These are phyloP conservation scores for Germaria angustata DNA, from an alignment of 2,888 invertebrate species.

Conservation along the genomic window DNA sequence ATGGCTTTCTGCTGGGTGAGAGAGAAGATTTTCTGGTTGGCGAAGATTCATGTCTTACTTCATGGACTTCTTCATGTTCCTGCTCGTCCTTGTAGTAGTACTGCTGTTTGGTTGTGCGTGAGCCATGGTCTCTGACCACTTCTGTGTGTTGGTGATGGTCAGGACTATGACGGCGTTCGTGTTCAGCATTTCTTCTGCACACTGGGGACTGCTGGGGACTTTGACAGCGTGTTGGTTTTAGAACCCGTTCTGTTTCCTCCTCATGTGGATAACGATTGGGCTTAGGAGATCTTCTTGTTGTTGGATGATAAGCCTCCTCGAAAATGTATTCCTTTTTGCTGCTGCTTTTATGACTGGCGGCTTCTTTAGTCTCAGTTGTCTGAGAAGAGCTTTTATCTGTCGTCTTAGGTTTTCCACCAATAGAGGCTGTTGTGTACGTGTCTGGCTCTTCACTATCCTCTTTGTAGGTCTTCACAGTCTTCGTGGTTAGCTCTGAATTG, in stretches of 20 bases:
- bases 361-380: slow-evolving; percentile 5
- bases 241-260: not conserved
- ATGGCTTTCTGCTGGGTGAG: slow-evolving; percentile 20
- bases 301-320: slow-evolving; percentile 42
- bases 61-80: not conserved
- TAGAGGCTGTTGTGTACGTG: slow-evolving; percentile 74
- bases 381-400: slow-evolving; percentile 1
- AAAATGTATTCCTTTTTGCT: slow-evolving; percentile 47
- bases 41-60: slow-evolving; percentile 35
- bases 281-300: slow-evolving; percentile 27
- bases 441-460: slow-evolving; percentile 71
- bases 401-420: not conserved
- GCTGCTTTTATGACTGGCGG: slow-evolving; percentile 8
- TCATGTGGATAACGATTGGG: slow-evolving; percentile 42
- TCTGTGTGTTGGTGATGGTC: not conserved
- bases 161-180: slow-evolving; percentile 16
- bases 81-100: slow-evolving; percentile 23
- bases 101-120: slow-evolving; percentile 13
- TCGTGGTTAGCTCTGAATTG: slow-evolving; percentile 63
- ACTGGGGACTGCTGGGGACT: slow-evolving; percentile 14
- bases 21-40: slow-evolving; percentile 20
- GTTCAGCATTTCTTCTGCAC: not conserved
- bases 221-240: slow-evolving; percentile 14
- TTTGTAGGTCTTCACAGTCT: not conserved
- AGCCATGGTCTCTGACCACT: not conserved